These are phyloP conservation scores for Eira barbara DNA, from an alignment of 2,113 vertebrate species.

Conservation along the genomic window DNA sequence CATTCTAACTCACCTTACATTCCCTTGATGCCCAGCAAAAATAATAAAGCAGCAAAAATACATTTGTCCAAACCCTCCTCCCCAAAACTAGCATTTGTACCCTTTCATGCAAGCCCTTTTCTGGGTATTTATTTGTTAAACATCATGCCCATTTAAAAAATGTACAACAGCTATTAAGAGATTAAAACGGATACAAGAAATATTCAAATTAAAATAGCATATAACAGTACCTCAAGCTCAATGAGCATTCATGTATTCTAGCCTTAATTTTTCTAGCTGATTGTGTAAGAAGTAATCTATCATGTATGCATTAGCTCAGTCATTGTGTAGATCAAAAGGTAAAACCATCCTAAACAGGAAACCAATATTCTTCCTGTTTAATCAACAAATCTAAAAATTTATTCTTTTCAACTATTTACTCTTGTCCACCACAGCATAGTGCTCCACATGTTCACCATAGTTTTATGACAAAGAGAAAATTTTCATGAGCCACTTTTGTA, in stretches of 20 bases:
- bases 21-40: neutral
- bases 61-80: neutral
- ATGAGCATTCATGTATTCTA: neutral
- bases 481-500: slow-evolving; percentile 65
- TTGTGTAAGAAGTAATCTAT: slow-evolving; percentile 17
- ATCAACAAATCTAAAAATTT: slow-evolving; percentile 80
- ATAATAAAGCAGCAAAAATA: neutral
- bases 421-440: slow-evolving; percentile 41
- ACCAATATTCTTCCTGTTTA: slow-evolving; percentile 86
- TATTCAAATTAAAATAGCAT: slow-evolving; percentile 17
- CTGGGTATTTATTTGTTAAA: neutral
- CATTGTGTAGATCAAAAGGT: slow-evolving; percentile 72
- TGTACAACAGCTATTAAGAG: neutral
- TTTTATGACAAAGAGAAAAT: slow-evolving; percentile 70
- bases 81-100: neutral
- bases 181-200: slow-evolving; percentile 9
- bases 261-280: slow-evolving; percentile 2
- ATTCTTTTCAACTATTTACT: slow-evolving; percentile 66
- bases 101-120: neutral
- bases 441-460: slow-evolving; percentile 24
- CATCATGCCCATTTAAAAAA: neutral
- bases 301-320: slow-evolving; percentile 25
- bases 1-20: neutral
- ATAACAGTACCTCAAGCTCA: neutral
- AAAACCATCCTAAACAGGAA: slow-evolving; percentile 85